phyloP scores from a whole-genome alignment of 2,888 invertebrate genomes.

The Tribolium freemani region DNA sequence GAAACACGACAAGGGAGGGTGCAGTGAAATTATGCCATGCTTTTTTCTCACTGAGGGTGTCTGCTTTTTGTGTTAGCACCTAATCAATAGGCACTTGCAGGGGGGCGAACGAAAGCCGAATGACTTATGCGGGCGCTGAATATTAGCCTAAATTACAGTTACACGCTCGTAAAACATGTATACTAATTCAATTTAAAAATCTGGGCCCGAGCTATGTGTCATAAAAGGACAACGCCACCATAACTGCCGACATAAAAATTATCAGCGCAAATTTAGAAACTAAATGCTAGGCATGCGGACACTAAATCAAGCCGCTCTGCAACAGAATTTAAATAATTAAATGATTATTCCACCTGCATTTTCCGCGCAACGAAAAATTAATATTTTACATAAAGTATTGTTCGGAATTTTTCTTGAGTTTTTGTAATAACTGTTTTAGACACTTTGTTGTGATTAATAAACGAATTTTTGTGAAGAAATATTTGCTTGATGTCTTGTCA shows the following conservation, averaged over 20 bases:
- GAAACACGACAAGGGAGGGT: constrained; percentile 27
- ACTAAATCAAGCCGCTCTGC: not conserved
- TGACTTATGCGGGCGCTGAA: constrained; percentile 42
- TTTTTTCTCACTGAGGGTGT: constrained; percentile 35
- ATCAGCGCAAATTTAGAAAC: not conserved
- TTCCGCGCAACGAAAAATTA: no score
- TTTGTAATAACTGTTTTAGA: no score
- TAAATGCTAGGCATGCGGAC: not conserved
- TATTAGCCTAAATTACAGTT: constrained; percentile 33
- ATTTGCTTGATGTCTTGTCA: no score
- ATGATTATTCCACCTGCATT: no score
- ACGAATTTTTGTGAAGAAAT: no score
- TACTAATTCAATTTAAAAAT: constrained; percentile 18
- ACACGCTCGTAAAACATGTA: constrained; percentile 30
- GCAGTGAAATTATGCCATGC: constrained; percentile 32
- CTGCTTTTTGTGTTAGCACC: constrained; percentile 43
- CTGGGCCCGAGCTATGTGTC: constrained; percentile 1
- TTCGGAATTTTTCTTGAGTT: no score
- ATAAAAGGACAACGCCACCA: not conserved
- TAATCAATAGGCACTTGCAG: constrained; percentile 40
- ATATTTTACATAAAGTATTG: no score
- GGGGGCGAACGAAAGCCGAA: constrained; percentile 21
- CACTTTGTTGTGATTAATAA: no score
- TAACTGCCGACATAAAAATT: not conserved
- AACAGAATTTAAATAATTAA: not conserved